These are phyloP conservation scores for Biston stratarius DNA, from an alignment of 2,888 invertebrate species.

Conservation along the genomic window DNA sequence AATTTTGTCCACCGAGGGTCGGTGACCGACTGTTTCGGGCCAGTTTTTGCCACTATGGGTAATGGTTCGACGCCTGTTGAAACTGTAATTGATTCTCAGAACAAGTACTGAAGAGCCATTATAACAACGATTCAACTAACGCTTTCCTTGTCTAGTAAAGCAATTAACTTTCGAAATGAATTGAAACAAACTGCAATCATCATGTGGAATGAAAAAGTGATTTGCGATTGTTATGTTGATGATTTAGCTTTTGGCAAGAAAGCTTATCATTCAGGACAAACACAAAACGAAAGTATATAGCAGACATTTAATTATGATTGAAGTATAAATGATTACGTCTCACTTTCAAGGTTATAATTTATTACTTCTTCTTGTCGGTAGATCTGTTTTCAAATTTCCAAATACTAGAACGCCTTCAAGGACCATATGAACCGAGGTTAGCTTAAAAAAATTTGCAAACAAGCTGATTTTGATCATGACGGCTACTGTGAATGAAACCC, in stretches of 20 bases:
- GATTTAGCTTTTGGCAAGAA: conserved; percentile 24
- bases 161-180: conserved; percentile 37
- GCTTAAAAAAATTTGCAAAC: too few species aligned
- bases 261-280: conserved; percentile 2
- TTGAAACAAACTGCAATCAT: conserved; percentile 29
- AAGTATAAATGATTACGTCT: conserved; percentile 1
- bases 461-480: too few species aligned
- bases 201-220: conserved; percentile 11
- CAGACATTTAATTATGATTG: conserved; percentile 6
- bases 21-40: conserved; percentile 53
- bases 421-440: too few species aligned
- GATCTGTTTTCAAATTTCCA: too few species aligned
- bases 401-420: too few species aligned
- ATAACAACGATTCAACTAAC: conserved; percentile 37
- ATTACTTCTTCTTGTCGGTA: background rate
- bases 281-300: background rate
- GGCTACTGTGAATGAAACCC: too few species aligned
- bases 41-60: conserved; percentile 58
- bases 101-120: conserved; percentile 54
- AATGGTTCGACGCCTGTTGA: conserved; percentile 59
- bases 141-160: conserved; percentile 39
- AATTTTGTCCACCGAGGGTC: conserved; percentile 47
- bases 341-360: background rate
- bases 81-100: conserved; percentile 67
- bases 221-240: conserved; percentile 21